These are phyloP conservation scores for Antechinus stuartii DNA, from an alignment of 2,113 vertebrate genomes.

Conservation along the genomic window DNA sequence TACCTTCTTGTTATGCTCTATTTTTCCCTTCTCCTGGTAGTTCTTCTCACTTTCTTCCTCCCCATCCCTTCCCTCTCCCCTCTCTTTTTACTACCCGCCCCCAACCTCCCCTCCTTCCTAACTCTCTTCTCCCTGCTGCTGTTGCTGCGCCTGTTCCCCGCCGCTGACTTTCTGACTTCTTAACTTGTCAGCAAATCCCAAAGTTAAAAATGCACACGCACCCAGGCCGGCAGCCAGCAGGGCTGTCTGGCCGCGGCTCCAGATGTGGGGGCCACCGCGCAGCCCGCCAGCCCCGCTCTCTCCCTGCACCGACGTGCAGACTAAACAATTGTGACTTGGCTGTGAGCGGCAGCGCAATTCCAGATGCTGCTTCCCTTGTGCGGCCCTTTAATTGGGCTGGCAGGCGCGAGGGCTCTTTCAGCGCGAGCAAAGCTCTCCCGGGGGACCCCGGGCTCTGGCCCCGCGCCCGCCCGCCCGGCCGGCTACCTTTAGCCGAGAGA, in stretches of 20 bases:
- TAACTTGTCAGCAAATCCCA: constrained; percentile 91
- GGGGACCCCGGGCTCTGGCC: constrained; percentile 87
- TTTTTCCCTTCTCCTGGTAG: background rate
- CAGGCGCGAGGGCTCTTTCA: constrained; percentile 90
- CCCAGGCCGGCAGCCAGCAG: constrained; percentile 87
- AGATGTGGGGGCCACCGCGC: constrained; percentile 89
- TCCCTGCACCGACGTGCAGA: constrained; percentile 90
- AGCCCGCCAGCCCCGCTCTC: constrained; percentile 81
- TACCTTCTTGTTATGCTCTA: background rate
- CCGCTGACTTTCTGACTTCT: constrained; percentile 90
- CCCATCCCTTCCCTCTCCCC: constrained; percentile 8
- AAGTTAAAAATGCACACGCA: constrained; percentile 90
- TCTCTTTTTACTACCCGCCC: constrained; percentile 1
- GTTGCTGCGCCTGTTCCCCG: constrained; percentile 48
- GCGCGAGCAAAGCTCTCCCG: constrained; percentile 86
- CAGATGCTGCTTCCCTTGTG: constrained; percentile 93
- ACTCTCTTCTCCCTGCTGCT: constrained; percentile 10
- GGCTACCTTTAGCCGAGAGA: constrained; percentile 84
- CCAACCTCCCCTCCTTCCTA: constrained; percentile 64
- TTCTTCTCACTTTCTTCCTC: background rate
- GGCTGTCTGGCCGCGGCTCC: constrained; percentile 89
- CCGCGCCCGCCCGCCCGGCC: constrained; percentile 79
- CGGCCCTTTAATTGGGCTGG: constrained; percentile 91
- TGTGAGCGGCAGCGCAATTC: constrained; percentile 94
- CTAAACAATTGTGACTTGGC: constrained; percentile 99